A percentile compares a stretch with the other conserved stretches of the same genome.
Conservation (phyloP, 1,140 invertebrate genomes). For the Zaprionus camerounensis region DNA sequence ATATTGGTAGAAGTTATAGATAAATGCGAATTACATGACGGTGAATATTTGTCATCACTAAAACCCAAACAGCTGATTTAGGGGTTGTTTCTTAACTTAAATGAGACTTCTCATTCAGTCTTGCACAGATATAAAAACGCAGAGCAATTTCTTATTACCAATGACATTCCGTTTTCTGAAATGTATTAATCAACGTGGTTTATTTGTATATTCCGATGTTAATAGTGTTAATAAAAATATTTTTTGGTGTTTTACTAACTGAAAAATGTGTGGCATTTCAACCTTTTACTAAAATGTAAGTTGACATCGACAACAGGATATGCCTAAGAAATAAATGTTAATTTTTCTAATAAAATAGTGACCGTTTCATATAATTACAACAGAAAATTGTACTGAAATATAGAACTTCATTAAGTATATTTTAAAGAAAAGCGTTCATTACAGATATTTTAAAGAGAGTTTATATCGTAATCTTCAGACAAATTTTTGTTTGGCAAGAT, state of each 20-base stretch:
- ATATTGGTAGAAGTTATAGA: background rate
- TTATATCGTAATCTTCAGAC: background rate
- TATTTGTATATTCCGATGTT: background rate
- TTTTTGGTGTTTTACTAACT: constrained; percentile 1
- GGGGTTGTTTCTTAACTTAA: background rate
- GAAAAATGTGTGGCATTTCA: background rate
- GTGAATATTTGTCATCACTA: background rate
- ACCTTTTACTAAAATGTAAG: constrained; percentile 3
- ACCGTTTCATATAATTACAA: background rate
- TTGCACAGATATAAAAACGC: background rate
- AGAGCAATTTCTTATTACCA: constrained; percentile 1
- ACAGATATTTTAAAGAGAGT: background rate
- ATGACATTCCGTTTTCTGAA: background rate
- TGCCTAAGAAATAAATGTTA: background rate
- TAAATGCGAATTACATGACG: background rate
- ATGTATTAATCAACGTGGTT: constrained; percentile 1
- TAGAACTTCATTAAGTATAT: background rate
- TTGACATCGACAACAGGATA: background rate
- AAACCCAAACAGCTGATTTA: constrained; percentile 4
- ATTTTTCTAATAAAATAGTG: background rate
- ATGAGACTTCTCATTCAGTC: background rate
- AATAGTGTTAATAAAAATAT: background rate
- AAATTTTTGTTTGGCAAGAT: background rate
- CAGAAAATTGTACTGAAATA: background rate
- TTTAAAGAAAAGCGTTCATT: background rate